Evolutionary conservation across 1,140 invertebrate genomes (phyloP).

Genomic region (Atta cephalotes): DNA sequence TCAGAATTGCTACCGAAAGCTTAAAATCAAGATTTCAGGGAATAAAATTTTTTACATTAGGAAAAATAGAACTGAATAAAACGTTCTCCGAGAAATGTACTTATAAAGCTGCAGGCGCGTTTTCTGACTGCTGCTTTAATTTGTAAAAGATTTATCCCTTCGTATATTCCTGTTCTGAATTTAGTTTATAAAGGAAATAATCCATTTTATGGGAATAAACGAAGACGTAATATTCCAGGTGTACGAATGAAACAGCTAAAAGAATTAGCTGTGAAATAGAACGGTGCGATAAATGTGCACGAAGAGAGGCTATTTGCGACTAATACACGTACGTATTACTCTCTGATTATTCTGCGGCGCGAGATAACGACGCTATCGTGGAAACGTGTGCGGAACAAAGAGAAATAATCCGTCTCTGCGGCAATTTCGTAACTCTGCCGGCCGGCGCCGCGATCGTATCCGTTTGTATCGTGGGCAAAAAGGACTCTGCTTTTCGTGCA

Average conservation of each 20-base stretch:
- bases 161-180: conserved; percentile 28
- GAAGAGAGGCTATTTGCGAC: conserved; percentile 55
- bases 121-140: conserved; percentile 58
- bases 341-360: conserved; percentile 61
- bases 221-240: conserved; percentile 47
- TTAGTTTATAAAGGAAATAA: conserved; percentile 60
- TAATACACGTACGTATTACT: conserved; percentile 63
- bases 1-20: conserved; percentile 6
- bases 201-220: conserved; percentile 57
- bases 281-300: conserved; percentile 43
- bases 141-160: conserved; percentile 53
- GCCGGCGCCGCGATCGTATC: conserved; percentile 66
- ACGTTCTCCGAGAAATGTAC: conserved; percentile 24
- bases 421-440: conserved; percentile 72
- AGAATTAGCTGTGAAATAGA: conserved; percentile 44
- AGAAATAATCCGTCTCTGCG: conserved; percentile 72
- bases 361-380: conserved; percentile 60
- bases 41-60: conserved; percentile 28
- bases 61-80: conserved; percentile 34
- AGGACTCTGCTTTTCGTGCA: conserved; percentile 78
- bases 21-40: background rate
- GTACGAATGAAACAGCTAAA: conserved; percentile 54
- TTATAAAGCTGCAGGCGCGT: conserved; percentile 3
- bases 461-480: conserved; percentile 76
- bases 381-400: conserved; percentile 61